These are phyloP conservation scores for Colinus virginianus DNA, from an alignment of 2,113 vertebrate species.

Conservation along the genomic window DNA sequence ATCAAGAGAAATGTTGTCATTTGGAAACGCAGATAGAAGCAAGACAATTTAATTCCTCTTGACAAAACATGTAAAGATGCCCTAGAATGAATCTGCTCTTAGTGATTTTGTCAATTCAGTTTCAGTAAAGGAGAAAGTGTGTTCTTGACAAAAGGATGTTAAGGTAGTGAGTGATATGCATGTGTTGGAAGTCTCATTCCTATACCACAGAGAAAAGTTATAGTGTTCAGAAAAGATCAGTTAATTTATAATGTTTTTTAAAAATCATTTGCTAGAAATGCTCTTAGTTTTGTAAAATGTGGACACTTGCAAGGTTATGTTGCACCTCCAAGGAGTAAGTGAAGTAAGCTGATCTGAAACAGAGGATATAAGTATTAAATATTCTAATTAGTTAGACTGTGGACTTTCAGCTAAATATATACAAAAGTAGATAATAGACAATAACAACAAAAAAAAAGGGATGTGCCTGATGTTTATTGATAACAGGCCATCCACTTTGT, in stretches of 20 bases:
- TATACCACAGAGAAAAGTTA: neutral
- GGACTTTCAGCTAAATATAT: neutral
- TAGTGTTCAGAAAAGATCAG: neutral
- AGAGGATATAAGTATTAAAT: neutral
- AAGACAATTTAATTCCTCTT: neutral
- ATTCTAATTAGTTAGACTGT: neutral
- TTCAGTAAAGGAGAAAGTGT: neutral
- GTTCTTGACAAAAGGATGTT: neutral
- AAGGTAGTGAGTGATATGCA: fast-evolving
- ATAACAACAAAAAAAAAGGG: neutral
- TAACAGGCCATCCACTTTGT: neutral
- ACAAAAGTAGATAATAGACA: neutral
- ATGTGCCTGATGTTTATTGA: neutral
- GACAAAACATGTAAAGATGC: neutral
- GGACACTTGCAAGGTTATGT: neutral
- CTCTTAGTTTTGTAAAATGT: neutral
- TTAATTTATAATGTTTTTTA: neutral
- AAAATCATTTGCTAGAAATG: neutral
- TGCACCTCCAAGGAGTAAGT: neutral
- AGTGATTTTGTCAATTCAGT: neutral
- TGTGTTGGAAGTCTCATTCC: neutral
- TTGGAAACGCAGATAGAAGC: neutral
- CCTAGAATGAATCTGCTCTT: neutral
- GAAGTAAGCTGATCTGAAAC: neutral
- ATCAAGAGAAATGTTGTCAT: neutral